Conservation (phyloP, 1,140 invertebrate species). For the Centruroides vittatus region DNA sequence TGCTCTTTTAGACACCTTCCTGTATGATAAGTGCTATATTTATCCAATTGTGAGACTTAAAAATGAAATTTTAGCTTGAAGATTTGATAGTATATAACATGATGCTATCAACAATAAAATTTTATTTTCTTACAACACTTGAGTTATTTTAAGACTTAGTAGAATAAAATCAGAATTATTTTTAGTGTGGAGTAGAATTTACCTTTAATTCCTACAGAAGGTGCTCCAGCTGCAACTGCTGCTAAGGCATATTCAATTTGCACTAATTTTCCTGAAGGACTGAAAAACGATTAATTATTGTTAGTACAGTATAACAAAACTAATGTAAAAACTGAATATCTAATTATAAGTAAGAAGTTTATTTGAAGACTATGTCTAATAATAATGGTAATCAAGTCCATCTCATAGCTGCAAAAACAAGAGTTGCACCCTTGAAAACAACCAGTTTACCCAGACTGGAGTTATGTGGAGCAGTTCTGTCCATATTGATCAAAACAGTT, state of each 20-base stretch:
- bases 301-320: too few species aligned
- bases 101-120: neutral
- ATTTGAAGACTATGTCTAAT: too few species aligned
- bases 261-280: slow-evolving; percentile 97
- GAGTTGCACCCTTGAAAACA: neutral
- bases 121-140: neutral
- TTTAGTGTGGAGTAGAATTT: slow-evolving; percentile 8
- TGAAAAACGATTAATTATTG: slow-evolving; percentile 30
- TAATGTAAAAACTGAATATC: too few species aligned
- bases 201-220: slow-evolving; percentile 97
- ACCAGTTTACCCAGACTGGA: neutral
- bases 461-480: neutral
- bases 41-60: too few species aligned
- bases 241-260: slow-evolving; percentile 99
- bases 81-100: too few species aligned
- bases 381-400: too few species aligned
- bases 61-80: too few species aligned
- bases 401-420: neutral
- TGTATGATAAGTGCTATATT: too few species aligned
- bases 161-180: neutral
- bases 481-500: neutral
- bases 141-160: neutral
- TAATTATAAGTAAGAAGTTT: too few species aligned
- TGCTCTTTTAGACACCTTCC: too few species aligned
- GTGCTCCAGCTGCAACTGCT: slow-evolving; percentile 94